Conservation (phyloP, 2,888 invertebrate genomes). For the Apotomis turbidana region DNA sequence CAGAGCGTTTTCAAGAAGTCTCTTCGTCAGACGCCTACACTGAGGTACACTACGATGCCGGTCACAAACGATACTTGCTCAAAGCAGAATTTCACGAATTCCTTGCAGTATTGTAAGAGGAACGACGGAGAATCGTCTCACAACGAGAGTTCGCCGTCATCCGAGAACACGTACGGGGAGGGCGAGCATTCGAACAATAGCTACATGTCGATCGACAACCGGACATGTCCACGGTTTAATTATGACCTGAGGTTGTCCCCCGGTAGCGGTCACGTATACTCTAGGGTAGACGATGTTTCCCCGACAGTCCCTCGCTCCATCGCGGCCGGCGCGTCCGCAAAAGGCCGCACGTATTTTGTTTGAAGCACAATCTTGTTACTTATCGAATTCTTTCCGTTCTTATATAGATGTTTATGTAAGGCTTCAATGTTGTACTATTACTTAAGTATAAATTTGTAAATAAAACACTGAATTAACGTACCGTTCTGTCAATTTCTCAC, state of each 20-base stretch:
- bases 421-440: conserved; percentile 41
- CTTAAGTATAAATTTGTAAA: conserved; percentile 50
- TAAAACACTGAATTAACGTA: conserved; percentile 57
- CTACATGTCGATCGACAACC: conserved; percentile 87
- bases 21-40: conserved; percentile 75
- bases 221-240: conserved; percentile 82
- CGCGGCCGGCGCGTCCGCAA: conserved; percentile 65
- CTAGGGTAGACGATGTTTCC: conserved; percentile 80
- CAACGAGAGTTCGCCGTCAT: conserved; percentile 84
- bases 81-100: conserved; percentile 82
- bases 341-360: conserved; percentile 80
- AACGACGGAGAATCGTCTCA: conserved; percentile 80
- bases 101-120: conserved; percentile 76
- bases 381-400: conserved; percentile 20
- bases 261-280: conserved; percentile 81
- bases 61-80: conserved; percentile 80
- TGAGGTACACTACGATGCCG: conserved; percentile 84
- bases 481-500: conserved; percentile 74
- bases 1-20: conserved; percentile 81
- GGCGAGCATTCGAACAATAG: conserved; percentile 87
- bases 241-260: conserved; percentile 82
- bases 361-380: conserved; percentile 52
- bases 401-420: conserved; percentile 24
- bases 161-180: conserved; percentile 85
- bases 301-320: conserved; percentile 73